Base-by-base conservation (phyloP, 2,797 vertebrate genomes). In the Amniataba percoides region DNA sequence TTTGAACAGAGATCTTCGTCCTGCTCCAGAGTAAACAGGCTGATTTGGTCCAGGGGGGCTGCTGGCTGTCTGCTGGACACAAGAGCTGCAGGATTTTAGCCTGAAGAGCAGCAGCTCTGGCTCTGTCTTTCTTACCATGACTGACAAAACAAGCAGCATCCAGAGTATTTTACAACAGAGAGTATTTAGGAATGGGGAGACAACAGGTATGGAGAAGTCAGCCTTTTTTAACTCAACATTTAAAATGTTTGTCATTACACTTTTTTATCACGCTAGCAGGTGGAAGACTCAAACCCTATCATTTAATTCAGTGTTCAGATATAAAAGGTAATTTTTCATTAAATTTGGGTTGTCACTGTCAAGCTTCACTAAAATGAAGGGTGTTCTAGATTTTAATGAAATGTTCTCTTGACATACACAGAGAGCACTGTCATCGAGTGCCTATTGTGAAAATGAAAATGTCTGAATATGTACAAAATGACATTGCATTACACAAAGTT, bases 21-120 rank as follows among this genome's bases (percentile, higher is more conserved):
- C 10, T 7, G 55, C 66, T 61, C 45, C 43, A 58, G 78, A 67
- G 51, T 36, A 40, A 52, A 67, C 45, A 60, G 27, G 56, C 46
- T 34, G 58, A 48, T 68, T 59, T 63, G 23, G 62, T 68, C 48
- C 63, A 49, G 68, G 31, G 40, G 46, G 57, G 40, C 12, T 15
- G 40, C 71, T 57, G 69, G 60, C 69, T 77, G 60, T 53, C 53
- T 31, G 62, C 60, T 61, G 51, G 51, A 71, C 61, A 66, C 49
- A 11, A 53, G 62, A 56, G 34, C 56, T 68, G 68, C 42, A 43
- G 60, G 65, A 53, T 43, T 42, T 67, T 11, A 40, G 40, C 34
- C 45, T 48, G 39, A 40, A 34, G 46, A 71, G 34, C 18, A 53
- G 40, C 19, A 39, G 46, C 53, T 65, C 15, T 42, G 45, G n/a